A percentile compares a stretch with the other conserved stretches of the same genome.
phyloP scores from a whole-genome alignment of 2,888 invertebrate species.

The Venusia cambrica region DNA sequence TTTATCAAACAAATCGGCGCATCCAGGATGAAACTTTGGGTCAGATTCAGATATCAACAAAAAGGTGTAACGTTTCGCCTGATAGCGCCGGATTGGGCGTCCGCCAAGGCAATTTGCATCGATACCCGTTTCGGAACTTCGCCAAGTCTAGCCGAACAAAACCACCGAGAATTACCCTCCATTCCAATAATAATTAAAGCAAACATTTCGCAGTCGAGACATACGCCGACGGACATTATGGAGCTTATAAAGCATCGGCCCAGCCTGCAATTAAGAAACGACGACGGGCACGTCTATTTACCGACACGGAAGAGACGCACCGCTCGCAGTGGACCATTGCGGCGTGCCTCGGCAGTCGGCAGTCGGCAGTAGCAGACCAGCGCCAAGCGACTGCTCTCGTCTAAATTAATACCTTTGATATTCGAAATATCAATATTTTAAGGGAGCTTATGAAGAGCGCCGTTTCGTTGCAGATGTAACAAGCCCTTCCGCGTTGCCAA shows the following conservation, averaged over 20 bases:
- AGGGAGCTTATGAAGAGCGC: constrained; percentile 68
- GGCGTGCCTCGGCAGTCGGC: constrained; percentile 49
- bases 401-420: constrained; percentile 79
- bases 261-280: constrained; percentile 78
- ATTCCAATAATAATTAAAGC: constrained; percentile 82
- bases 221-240: constrained; percentile 73
- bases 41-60: constrained; percentile 57
- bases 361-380: constrained; percentile 41
- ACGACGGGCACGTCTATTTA: constrained; percentile 75
- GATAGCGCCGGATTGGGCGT: constrained; percentile 77
- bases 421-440: constrained; percentile 77
- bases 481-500: constrained; percentile 71
- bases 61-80: constrained; percentile 51
- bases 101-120: constrained; percentile 81
- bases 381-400: constrained; percentile 58
- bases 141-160: constrained; percentile 82
- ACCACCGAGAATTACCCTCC: constrained; percentile 80
- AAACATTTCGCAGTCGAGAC: constrained; percentile 77
- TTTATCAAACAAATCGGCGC: too few relatives aligned
- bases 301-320: constrained; percentile 76
- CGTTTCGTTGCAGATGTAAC: constrained; percentile 55
- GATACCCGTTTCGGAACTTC: constrained; percentile 80
- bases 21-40: too few relatives aligned
- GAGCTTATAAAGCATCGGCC: constrained; percentile 78
- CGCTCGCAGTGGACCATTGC: constrained; percentile 73